phyloP scores from a whole-genome alignment of 37 sponge, comb jelly and placozoan species.

The Crambe crambe region DNA sequence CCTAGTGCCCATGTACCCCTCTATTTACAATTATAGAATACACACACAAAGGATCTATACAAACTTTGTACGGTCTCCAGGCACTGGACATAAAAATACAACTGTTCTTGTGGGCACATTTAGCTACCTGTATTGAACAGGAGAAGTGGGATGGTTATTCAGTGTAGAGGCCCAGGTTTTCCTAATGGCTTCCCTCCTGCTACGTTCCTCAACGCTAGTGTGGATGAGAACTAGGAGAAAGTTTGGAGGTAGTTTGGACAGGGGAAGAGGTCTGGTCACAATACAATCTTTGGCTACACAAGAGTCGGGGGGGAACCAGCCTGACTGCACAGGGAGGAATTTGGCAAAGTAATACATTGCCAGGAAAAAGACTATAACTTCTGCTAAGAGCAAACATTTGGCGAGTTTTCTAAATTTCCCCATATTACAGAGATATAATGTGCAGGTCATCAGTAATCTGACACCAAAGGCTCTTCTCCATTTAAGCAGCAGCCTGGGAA shows the following conservation, averaged over 20 bases:
- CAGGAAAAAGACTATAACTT: too few species aligned
- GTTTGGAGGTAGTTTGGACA: neutral
- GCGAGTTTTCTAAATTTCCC: too few species aligned
- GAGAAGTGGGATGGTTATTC: neutral
- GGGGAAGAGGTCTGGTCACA: neutral
- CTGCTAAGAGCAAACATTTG: too few species aligned
- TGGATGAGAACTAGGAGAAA: constrained; percentile 43
- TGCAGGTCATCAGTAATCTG: too few species aligned
- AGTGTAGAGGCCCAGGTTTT: constrained; percentile 43
- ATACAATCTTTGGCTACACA: neutral
- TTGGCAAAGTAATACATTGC: too few species aligned
- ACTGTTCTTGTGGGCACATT: neutral
- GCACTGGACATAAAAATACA: neutral
- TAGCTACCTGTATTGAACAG: constrained; percentile 27
- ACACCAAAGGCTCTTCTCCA: too few species aligned
- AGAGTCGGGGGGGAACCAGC: neutral
- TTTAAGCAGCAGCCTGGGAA: too few species aligned
- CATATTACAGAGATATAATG: too few species aligned
- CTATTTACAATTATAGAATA: neutral
- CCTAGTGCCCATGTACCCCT: neutral
- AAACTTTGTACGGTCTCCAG: neutral
- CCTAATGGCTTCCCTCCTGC: constrained; percentile 34
- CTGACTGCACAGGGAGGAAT: too few species aligned
- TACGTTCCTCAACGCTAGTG: neutral
- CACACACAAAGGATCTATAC: neutral